phyloP scores from a whole-genome alignment of 2,113 vertebrate genomes.

The Oxyura jamaicensis region DNA sequence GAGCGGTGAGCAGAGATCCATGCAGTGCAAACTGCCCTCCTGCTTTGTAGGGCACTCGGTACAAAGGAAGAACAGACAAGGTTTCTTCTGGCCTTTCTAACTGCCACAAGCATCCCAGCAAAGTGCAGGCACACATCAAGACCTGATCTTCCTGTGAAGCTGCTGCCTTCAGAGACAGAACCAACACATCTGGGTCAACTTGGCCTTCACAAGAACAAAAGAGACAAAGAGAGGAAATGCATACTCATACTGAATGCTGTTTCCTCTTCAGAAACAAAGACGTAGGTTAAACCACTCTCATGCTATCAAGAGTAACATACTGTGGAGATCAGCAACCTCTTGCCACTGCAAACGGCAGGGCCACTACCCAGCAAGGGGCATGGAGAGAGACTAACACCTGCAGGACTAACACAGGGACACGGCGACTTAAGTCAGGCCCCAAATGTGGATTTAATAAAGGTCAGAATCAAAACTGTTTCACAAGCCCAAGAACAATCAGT shows the following conservation, averaged over 20 bases:
- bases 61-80: constrained; percentile 26
- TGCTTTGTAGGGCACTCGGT: not conserved
- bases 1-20: not conserved
- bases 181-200: not conserved
- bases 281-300: constrained; percentile 3
- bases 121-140: not conserved
- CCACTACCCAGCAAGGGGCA: not conserved
- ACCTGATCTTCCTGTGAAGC: constrained; percentile 2
- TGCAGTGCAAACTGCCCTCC: not conserved
- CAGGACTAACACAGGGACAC: not conserved
- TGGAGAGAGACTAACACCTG: not conserved
- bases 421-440: not conserved
- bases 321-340: constrained; percentile 15
- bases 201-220: constrained; percentile 35
- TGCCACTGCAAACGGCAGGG: not conserved
- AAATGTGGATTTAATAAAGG: not conserved
- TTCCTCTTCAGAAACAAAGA: constrained; percentile 38
- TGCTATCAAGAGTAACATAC: not conserved
- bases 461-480: constrained; percentile 21
- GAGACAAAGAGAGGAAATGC: constrained; percentile 1
- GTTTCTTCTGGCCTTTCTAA: constrained; percentile 5
- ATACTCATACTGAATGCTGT: not conserved
- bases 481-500: not conserved
- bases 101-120: not conserved
- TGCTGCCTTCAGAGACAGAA: constrained; percentile 17